Conservation (phyloP, 2,113 vertebrate species). For the Vidua chalybeata region DNA sequence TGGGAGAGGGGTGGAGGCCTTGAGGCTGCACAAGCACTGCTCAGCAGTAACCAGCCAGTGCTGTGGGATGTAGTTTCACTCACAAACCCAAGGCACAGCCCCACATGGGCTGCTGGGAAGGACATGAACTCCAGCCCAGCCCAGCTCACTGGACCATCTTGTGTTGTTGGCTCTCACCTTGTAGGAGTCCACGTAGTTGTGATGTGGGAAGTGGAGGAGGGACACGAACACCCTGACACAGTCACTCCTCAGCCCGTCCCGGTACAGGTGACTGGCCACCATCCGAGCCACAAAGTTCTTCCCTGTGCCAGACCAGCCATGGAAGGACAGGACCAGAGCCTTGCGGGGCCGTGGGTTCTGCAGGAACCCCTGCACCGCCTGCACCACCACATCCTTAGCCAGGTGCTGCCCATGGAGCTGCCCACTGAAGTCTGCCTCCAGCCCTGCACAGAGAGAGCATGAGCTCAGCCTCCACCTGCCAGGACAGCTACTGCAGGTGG, state of each 20-base stretch:
- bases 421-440: conserved; percentile 78
- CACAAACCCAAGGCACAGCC: not conserved
- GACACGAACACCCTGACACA: conserved; percentile 89
- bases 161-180: conserved; percentile 71
- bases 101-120: fast-evolving
- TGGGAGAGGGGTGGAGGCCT: not conserved
- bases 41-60: not conserved
- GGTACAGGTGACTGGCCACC: conserved; percentile 87
- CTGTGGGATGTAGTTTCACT: not conserved
- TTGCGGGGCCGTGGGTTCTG: conserved; percentile 77
- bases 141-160: fast-evolving
- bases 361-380: conserved; percentile 79
- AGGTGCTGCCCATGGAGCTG: conserved; percentile 93
- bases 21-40: not conserved
- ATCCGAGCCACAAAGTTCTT: conserved; percentile 94
- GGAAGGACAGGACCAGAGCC: conserved; percentile 90
- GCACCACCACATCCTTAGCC: conserved; percentile 80
- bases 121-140: not conserved
- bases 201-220: conserved; percentile 90
- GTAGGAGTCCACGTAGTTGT: conserved; percentile 83
- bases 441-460: conserved; percentile 69
- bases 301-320: conserved; percentile 95
- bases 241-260: conserved; percentile 84
- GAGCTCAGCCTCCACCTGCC: not conserved
- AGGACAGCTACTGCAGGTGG: not conserved